Evolutionary conservation across 1,140 invertebrate species (phyloP).

Genomic region (Drosophila rhopaloa): DNA sequence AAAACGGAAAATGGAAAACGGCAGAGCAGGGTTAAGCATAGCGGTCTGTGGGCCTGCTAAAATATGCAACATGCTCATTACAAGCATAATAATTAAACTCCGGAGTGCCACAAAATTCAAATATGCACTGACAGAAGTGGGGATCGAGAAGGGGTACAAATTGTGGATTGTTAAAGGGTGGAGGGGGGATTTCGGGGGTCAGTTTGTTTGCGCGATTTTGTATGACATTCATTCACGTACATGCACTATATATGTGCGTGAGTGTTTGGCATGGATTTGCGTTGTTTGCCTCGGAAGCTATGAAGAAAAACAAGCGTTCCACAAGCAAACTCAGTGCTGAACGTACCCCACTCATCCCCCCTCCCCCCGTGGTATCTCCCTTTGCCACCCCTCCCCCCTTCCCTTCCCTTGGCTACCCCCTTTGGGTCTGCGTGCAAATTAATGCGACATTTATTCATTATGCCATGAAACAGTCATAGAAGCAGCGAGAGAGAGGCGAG

Average conservation of each 20-base stretch:
- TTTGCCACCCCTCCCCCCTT: conserved; percentile 1
- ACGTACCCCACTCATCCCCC: conserved; percentile 41
- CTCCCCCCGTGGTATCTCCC: background rate
- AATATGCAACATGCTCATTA: conserved; percentile 77
- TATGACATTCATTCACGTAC: conserved; percentile 54
- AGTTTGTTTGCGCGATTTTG: conserved; percentile 61
- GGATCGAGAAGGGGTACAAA: background rate
- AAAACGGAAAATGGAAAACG: conserved; percentile 7
- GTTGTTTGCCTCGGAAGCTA: conserved; percentile 55
- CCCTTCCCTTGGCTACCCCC: background rate
- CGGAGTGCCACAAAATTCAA: conserved; percentile 67
- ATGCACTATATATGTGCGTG: conserved; percentile 5
- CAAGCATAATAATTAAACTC: conserved; percentile 73
- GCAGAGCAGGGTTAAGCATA: background rate
- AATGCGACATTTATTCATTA: conserved; percentile 80
- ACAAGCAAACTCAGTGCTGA: conserved; percentile 37
- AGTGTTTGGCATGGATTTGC: conserved; percentile 52
- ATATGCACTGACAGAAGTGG: conserved; percentile 29
- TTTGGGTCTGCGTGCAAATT: conserved; percentile 67
- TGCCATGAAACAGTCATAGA: conserved; percentile 50
- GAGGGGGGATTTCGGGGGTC: conserved; percentile 13
- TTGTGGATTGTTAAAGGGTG: too few relatives aligned
- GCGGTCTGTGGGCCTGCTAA: conserved; percentile 13
- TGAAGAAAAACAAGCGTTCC: conserved; percentile 48
- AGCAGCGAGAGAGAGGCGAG: too few relatives aligned